Base-by-base conservation (phyloP, 2,797 vertebrate species). In the Chromis chromis region DNA sequence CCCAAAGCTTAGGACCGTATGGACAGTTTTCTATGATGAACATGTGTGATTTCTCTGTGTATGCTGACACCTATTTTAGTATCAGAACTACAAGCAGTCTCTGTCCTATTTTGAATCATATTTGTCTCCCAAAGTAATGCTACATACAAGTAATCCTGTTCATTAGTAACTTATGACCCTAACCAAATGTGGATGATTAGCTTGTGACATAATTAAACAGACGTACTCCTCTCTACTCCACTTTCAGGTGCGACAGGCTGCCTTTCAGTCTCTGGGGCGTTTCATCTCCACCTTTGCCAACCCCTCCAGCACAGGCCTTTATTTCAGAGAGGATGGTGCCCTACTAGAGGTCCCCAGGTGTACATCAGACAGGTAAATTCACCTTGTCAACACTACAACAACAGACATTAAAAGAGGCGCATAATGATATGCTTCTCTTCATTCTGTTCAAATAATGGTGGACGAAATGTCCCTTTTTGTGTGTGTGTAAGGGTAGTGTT, bases 221-320 rank as follows among this genome's bases (percentile, higher is more conserved):
- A 79, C 17, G 0, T 21, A 44, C 36, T 57, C 1, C 3, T 40
- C 31, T n/a, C 0, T 50, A 13, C n/a, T 76, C 9, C 14, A 4
- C 49, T 65, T 77, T 36, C 53, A 98, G 97, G 96, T 97, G 71
- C 93, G 94, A 52, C 96, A 97, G 86, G 97, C 96, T 63, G 96
- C 97, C 78, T 97, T 98, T 91, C 97, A 97, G 86, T 96, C 96
- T 71, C 92, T 97, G 48, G 96, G 97, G 2, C 96, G 96, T 0
- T 98, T 98, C 78, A 96, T 97, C 78, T 97, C 96, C 82, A 97
- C 96, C 46, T 98, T 98, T 79, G 96, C 96, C 78, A 97, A 93
- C 87, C 95, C 96, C 49, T 95, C 96, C 24, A 93, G 93, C 85
- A 96, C 96, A 85, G 95, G 95, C 69, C 93, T 97, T 69, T 92